A percentile compares a stretch with the other conserved stretches of the same genome.
These are phyloP conservation scores for Campaea margaritaria DNA, from an alignment of 2,888 invertebrate species.

Conservation along the genomic window DNA sequence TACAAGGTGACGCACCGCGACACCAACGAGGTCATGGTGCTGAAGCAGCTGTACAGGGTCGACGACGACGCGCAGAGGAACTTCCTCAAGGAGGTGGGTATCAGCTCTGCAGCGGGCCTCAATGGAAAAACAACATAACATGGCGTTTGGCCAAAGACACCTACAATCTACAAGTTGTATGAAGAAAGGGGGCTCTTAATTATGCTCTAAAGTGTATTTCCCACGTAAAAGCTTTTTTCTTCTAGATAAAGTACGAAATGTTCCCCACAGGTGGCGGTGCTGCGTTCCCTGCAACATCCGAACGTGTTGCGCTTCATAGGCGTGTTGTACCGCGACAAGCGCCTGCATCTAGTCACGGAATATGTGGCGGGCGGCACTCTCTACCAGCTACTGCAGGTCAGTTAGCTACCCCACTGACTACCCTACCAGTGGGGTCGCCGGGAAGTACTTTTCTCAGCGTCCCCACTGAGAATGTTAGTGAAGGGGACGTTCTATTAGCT, in stretches of 20 bases:
- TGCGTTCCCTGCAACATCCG: conserved; percentile 94
- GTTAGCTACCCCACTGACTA: too few species aligned
- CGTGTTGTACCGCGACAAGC: conserved; percentile 96
- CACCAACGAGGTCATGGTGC: conserved; percentile 97
- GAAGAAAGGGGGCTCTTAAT: too few species aligned
- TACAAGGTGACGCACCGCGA: conserved; percentile 96
- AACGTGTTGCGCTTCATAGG: conserved; percentile 97
- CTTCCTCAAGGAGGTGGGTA: conserved; percentile 94
- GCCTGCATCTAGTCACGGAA: conserved; percentile 96
- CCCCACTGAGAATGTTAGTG: too few species aligned
- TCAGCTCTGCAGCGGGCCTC: too few species aligned
- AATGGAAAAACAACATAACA: too few species aligned
- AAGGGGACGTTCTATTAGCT: too few species aligned
- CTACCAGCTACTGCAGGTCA: conserved; percentile 80
- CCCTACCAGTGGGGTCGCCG: too few species aligned
- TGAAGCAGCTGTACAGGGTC: conserved; percentile 96
- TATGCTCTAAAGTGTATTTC: too few species aligned
- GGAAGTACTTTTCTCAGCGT: too few species aligned
- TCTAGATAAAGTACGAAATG: too few species aligned
- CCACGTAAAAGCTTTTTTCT: conserved; percentile 3
- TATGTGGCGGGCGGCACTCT: conserved; percentile 96
- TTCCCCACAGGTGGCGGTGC: conserved; percentile 90
- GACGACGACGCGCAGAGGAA: conserved; percentile 97
- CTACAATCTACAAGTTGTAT: too few species aligned
- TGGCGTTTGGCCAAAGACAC: too few species aligned